Evolutionary conservation across 2,888 invertebrate species (phyloP), one percentile per base, ranked within the genome.

Genomic region (Rugalucina vietnamica): DNA sequence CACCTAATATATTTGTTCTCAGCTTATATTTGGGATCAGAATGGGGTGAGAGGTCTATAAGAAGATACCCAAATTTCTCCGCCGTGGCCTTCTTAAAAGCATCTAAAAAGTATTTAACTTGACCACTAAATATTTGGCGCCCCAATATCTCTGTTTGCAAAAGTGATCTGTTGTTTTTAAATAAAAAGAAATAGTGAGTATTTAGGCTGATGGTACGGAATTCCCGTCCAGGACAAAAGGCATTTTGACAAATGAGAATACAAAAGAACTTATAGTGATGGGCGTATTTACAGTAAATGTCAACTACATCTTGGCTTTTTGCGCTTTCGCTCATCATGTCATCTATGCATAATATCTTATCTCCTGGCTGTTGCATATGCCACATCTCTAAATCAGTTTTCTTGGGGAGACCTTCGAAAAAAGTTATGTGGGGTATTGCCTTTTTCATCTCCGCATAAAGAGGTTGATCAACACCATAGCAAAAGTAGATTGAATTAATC

Each of bases 391-490:
- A 71, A 4, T 76, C 80, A 2, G 77, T 32, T 36, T 70, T 71
- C 0, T 75, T 78, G 18, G 86, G 89, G 18, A 86, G 77, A 14
- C 85, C 85, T 27, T 82, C 79, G 43, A 73, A 72, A 79, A 87
- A 85, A 12, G 49, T 74, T 0, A 89, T 74, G 29, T 84, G 24
- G 0, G 86, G 82, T 34, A 88, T 80, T 1, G 69, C 49, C 29
- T 71, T 60, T 80, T 87, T 82, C 79, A 88, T 87, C 36, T 85
- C 79, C 21, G 78, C 76, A 71, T 71, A 88, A 12, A 87, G 69
- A 21, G 85, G 86, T 79, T 88, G 88, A 79, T 87, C 82, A 18
- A 87, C 86, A 27, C 86, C 60, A 57, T 84, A 87, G 54, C 81
- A 84, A 70, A 76, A 87, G 37, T 80, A 79, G n/a, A 82, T 82